Evolutionary conservation across 2,113 vertebrate genomes (phyloP).

Genomic region (Nipponia nippon): DNA sequence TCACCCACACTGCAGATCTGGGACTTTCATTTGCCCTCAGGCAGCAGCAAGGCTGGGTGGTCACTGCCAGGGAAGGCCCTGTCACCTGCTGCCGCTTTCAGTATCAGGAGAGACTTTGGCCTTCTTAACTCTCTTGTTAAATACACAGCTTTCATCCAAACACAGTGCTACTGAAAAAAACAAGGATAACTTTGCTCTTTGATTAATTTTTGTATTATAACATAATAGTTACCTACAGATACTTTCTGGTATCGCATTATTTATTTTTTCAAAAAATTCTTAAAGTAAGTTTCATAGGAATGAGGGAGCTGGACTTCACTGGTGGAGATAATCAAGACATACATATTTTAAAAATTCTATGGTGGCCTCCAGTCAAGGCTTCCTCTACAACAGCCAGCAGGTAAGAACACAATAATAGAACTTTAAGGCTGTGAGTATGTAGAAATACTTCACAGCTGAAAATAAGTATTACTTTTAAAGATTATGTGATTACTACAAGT

Average conservation of each 20-base stretch:
- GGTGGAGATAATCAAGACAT: not conserved
- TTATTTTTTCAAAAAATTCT: not conserved
- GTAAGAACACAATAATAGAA: not conserved
- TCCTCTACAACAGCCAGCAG: not conserved
- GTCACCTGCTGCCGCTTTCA: not conserved
- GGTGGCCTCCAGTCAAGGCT: not conserved
- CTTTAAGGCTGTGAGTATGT: not conserved
- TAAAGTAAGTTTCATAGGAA: not conserved
- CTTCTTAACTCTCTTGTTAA: not conserved
- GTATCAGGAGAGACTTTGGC: not conserved
- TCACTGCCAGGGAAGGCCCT: not conserved
- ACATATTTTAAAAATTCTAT: not conserved
- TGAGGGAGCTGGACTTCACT: not conserved
- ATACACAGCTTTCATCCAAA: not conserved
- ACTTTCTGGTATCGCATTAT: not conserved
- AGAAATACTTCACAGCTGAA: not conserved
- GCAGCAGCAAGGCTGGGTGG: not conserved
- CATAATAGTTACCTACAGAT: not conserved
- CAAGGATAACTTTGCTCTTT: not conserved
- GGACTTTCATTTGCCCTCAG: accelerated
- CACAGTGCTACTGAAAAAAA: not conserved
- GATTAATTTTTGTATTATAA: not conserved
- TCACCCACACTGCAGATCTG: not conserved
- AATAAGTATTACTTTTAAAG: not conserved
- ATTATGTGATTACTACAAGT: not conserved